These are phyloP conservation scores for Rutilus rutilus DNA, from an alignment of 2,113 vertebrate genomes.

Conservation along the genomic window DNA sequence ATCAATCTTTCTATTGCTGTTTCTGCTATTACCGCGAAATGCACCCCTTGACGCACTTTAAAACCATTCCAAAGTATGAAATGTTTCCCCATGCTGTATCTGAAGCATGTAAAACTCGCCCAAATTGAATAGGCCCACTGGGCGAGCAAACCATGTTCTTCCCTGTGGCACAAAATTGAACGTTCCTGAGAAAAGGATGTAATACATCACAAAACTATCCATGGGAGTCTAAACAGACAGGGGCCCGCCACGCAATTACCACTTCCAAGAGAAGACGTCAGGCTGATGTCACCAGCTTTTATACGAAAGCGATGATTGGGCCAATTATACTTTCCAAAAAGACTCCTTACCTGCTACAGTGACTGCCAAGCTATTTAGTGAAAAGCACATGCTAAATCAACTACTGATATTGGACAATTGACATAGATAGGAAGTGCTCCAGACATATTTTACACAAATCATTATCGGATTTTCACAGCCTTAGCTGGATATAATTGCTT, in stretches of 20 bases:
- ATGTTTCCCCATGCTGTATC: slow-evolving; percentile 57
- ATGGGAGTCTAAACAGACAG: background rate
- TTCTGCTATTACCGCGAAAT: slow-evolving; percentile 58
- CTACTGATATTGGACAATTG: slow-evolving; percentile 35
- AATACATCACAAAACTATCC: background rate
- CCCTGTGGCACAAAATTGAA: slow-evolving; percentile 29
- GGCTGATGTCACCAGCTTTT: slow-evolving; percentile 26
- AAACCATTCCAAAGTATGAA: slow-evolving; percentile 55
- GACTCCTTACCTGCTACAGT: background rate
- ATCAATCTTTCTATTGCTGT: slow-evolving; percentile 50
- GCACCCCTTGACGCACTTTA: slow-evolving; percentile 43
- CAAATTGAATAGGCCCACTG: slow-evolving; percentile 37
- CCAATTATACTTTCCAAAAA: slow-evolving; percentile 11
- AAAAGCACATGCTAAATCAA: slow-evolving; percentile 22
- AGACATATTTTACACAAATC: slow-evolving; percentile 24
- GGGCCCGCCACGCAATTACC: background rate
- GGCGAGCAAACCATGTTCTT: slow-evolving; percentile 19
- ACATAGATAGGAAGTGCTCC: slow-evolving; percentile 26
- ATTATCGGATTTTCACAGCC: slow-evolving; percentile 15
- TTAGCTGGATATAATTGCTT: slow-evolving; percentile 22
- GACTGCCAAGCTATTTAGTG: slow-evolving; percentile 21
- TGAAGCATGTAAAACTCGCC: slow-evolving; percentile 46
- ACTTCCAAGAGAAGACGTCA: slow-evolving; percentile 12
- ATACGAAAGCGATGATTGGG: background rate
- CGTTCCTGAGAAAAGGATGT: slow-evolving; percentile 47